A percentile compares a stretch with the other conserved stretches of the same genome.
phyloP scores from a whole-genome alignment of 2,797 vertebrate species.

The Enoplosus armatus region DNA sequence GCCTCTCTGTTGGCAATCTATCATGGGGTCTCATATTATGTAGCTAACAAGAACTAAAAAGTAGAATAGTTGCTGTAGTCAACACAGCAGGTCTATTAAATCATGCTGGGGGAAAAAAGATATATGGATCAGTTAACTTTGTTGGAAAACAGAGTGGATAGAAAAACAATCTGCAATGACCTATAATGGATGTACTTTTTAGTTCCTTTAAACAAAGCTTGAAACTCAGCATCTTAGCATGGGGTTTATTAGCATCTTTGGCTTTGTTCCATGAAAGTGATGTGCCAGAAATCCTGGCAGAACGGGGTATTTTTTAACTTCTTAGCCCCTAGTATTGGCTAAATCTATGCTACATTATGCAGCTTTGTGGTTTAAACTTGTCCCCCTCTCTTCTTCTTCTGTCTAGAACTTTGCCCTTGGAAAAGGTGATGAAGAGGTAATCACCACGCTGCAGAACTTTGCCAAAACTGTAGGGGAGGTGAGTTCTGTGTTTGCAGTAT shows the following conservation, averaged over 20 bases:
- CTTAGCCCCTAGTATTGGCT: not conserved
- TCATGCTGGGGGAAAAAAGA: not conserved
- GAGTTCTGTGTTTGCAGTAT: slow-evolving; percentile 66
- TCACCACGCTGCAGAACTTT: slow-evolving; percentile 93
- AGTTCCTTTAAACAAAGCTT: slow-evolving; percentile 27
- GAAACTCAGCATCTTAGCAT: slow-evolving; percentile 29
- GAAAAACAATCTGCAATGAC: slow-evolving; percentile 9
- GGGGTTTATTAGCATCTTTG: slow-evolving; percentile 38
- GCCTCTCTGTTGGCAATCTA: not conserved
- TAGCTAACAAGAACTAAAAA: not conserved
- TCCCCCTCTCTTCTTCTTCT: slow-evolving; percentile 35
- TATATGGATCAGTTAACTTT: not conserved
- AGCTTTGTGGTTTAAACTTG: slow-evolving; percentile 28
- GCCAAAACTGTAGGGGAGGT: slow-evolving; percentile 96
- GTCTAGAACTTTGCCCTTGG: slow-evolving; percentile 96
- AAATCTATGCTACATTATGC: slow-evolving; percentile 18
- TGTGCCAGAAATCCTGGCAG: slow-evolving; percentile 36
- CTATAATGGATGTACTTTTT: slow-evolving; percentile 19
- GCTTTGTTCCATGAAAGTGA: slow-evolving; percentile 26
- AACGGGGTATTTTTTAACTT: slow-evolving; percentile 10
- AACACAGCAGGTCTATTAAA: slow-evolving; percentile 12
- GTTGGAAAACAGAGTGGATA: not conserved
- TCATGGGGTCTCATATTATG: not conserved
- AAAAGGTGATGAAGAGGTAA: slow-evolving; percentile 98
- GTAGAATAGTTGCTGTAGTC: slow-evolving; percentile 4